Base-by-base conservation (phyloP, 1,140 invertebrate genomes). In the Apis mellifera region DNA sequence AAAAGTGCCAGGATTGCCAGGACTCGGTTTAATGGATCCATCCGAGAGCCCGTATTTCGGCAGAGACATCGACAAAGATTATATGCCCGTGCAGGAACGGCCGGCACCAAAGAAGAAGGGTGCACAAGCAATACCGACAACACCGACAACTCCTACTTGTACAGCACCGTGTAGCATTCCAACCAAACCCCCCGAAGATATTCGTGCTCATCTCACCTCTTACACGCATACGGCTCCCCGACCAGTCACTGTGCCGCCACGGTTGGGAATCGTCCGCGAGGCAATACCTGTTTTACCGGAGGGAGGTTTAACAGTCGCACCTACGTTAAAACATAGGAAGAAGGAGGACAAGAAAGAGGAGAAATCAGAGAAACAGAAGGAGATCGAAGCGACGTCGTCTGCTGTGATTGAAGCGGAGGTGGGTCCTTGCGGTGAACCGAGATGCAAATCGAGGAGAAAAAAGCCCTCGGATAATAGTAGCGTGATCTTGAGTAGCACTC, bases 41-140 rank as follows among this genome's bases (percentile, higher is more conserved):
- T 78, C 86, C 1, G 92, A 93, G 50, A 94, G 92, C 83, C 93
- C 92, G 26, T 93, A 90, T 64, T 93, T 91, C 55, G 87, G 89
- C 9, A 86, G 84, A 32, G 64, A 86, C 11, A 4, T 71, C 8
- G 78, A 86, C 21, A 79, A 50, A 9, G 86, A 89, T 54, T 82
- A 78, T 7, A 55, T 60, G 9, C 17, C 62, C 8, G 32, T 42
- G 0, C 68, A 32, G 8, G 77, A 90, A 60, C 60, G 13, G 3
- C 23, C 70, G 0, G 5, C 52, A 1, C 66, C 76, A 42, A 66
- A 26, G 19, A 79, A 57, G 42, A 84, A 50, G 55, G 19, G 15
- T 21, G 13, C 7, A 2, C 42, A 60, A 42, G 7, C 71, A 26
- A 4, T 64, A 15, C 52, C 65, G 17, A 2, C 54, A 19, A 2